These are phyloP conservation scores for Exocentrus adspersus DNA, from an alignment of 2,888 invertebrate genomes.

Conservation along the genomic window DNA sequence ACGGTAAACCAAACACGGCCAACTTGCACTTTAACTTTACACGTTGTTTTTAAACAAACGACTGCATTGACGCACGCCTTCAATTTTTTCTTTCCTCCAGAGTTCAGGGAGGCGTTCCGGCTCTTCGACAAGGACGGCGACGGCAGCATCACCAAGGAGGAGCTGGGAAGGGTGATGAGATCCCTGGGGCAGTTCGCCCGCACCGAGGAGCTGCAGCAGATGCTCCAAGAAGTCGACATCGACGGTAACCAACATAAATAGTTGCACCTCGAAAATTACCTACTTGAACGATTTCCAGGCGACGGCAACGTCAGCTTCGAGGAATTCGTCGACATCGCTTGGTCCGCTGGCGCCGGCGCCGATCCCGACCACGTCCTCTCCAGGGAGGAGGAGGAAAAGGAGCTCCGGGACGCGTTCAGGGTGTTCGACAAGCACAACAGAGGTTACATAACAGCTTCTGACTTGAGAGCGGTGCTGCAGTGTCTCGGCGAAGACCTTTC, in stretches of 20 bases:
- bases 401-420: slow-evolving; percentile 85
- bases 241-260: slow-evolving; percentile 57
- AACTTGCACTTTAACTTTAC: no score
- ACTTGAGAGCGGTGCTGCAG: slow-evolving; percentile 85
- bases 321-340: slow-evolving; percentile 84
- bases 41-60: no score
- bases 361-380: slow-evolving; percentile 67
- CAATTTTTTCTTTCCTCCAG: no score
- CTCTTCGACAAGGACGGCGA: slow-evolving; percentile 90
- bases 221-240: slow-evolving; percentile 77
- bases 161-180: slow-evolving; percentile 86
- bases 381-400: slow-evolving; percentile 85
- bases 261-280: no score
- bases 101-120: slow-evolving; percentile 87
- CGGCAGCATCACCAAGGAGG: slow-evolving; percentile 88
- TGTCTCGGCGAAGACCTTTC: slow-evolving; percentile 89
- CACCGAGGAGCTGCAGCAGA: slow-evolving; percentile 86
- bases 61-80: no score
- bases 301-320: slow-evolving; percentile 90
- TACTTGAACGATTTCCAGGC: no score
- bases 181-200: slow-evolving; percentile 88
- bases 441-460: slow-evolving; percentile 91
- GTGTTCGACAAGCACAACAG: slow-evolving; percentile 92
- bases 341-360: slow-evolving; percentile 59
- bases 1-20: no score